Evolutionary conservation across 2,888 invertebrate species (phyloP).

Genomic region (Corythucha ciliata): DNA sequence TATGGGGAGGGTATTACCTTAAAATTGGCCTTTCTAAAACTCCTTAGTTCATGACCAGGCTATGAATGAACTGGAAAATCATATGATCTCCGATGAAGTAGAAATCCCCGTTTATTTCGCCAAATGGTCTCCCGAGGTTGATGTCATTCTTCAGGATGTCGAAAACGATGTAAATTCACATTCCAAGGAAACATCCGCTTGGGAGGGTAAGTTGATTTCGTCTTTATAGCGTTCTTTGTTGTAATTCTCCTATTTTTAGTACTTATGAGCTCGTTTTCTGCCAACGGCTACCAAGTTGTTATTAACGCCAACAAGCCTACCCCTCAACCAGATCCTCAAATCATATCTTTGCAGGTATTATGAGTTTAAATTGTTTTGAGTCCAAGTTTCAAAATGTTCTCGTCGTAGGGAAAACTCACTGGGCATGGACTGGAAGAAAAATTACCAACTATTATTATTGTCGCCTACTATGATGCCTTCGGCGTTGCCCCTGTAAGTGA

Average conservation of each 20-base stretch:
- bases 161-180: constrained; percentile 57
- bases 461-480: constrained; percentile 88
- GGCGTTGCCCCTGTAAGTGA: constrained; percentile 77
- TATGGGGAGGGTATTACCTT: neutral
- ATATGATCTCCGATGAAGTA: constrained; percentile 64
- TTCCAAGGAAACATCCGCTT: constrained; percentile 64
- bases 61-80: constrained; percentile 67
- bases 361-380: neutral
- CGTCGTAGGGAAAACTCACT: constrained; percentile 62
- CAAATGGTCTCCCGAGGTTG: constrained; percentile 61
- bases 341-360: constrained; percentile 59
- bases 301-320: constrained; percentile 63
- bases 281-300: constrained; percentile 90
- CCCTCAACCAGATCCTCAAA: constrained; percentile 65
- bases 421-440: constrained; percentile 61
- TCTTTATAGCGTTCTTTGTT: constrained; percentile 16
- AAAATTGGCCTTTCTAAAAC: neutral
- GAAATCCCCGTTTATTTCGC: constrained; percentile 83
- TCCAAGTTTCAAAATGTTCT: constrained; percentile 18
- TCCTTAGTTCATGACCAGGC: constrained; percentile 46
- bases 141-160: constrained; percentile 65
- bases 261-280: constrained; percentile 75
- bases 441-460: constrained; percentile 77
- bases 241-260: constrained; percentile 44
- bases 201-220: constrained; percentile 47